These are phyloP conservation scores for Phaenicophaeus curvirostris DNA, from an alignment of 2,797 vertebrate genomes.

Conservation along the genomic window DNA sequence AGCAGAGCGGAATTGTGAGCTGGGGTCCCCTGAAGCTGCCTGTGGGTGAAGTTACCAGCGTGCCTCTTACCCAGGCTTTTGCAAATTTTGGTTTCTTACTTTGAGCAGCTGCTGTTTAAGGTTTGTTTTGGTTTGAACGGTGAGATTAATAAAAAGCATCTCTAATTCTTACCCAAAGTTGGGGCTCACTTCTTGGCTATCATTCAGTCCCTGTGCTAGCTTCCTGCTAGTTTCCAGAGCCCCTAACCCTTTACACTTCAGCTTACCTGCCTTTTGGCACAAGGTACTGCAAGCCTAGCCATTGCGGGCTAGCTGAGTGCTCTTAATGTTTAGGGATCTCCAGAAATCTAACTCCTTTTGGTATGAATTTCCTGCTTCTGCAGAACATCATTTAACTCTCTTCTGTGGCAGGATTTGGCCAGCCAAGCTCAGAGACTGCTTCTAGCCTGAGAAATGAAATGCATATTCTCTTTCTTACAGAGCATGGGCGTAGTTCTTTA, in stretches of 20 bases:
- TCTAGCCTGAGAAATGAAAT: not conserved
- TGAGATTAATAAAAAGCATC: not conserved
- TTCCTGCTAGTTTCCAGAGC: not conserved
- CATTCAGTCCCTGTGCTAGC: not conserved
- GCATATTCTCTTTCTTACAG: slow-evolving; percentile 73
- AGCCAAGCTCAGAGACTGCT: not conserved
- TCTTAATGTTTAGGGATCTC: not conserved
- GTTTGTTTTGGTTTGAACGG: not conserved
- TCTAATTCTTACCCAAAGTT: not conserved
- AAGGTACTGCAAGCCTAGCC: not conserved
- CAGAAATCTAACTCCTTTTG: not conserved
- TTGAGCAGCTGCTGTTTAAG: not conserved
- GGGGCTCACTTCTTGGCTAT: not conserved
- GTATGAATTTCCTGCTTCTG: not conserved
- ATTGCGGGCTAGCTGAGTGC: not conserved
- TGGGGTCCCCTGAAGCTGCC: not conserved
- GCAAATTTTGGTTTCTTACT: not conserved
- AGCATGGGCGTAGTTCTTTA: slow-evolving; percentile 99
- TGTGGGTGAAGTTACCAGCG: not conserved
- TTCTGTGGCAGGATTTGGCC: not conserved
- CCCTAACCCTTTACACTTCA: not conserved
- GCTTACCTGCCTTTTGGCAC: not conserved
- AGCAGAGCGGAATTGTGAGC: not conserved
- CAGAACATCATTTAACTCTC: not conserved
- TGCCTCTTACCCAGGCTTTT: not conserved